phyloP scores from a whole-genome alignment of 2,113 vertebrate species.

The Callorhinus ursinus region DNA sequence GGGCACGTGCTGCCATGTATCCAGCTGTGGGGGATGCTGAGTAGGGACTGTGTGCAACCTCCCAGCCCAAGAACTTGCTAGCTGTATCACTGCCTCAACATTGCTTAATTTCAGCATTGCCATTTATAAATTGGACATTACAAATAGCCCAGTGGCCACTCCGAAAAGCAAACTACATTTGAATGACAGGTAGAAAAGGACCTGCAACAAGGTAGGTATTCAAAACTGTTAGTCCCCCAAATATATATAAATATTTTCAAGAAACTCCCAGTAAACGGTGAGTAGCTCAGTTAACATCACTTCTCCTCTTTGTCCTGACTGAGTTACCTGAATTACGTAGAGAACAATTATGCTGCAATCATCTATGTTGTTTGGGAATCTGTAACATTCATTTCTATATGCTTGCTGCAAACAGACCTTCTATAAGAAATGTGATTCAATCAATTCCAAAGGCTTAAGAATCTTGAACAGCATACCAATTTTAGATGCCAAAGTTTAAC shows the following conservation, averaged over 20 bases:
- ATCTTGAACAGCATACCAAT: not conserved
- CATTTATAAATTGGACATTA: not conserved
- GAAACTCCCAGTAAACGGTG: no score
- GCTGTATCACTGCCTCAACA: not conserved
- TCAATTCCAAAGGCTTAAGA: not conserved
- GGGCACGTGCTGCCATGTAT: not conserved
- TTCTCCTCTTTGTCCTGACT: not conserved
- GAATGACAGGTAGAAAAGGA: not conserved
- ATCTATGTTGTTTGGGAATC: not conserved
- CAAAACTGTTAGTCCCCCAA: not conserved
- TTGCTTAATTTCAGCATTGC: not conserved
- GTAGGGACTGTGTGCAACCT: fast-evolving
- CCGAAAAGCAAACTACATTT: not conserved
- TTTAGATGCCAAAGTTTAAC: conserved; percentile 16
- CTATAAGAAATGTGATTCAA: not conserved
- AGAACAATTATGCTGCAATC: not conserved
- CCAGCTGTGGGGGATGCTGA: not conserved
- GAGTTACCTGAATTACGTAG: not conserved
- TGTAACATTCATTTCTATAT: not conserved
- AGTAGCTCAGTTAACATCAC: not conserved
- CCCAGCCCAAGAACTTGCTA: not conserved
- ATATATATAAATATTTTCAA: not conserved
- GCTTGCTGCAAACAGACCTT: not conserved
- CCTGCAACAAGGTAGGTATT: not conserved
- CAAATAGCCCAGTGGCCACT: not conserved